These are phyloP conservation scores for Solea solea DNA, from an alignment of 2,113 vertebrate genomes.

Conservation along the genomic window DNA sequence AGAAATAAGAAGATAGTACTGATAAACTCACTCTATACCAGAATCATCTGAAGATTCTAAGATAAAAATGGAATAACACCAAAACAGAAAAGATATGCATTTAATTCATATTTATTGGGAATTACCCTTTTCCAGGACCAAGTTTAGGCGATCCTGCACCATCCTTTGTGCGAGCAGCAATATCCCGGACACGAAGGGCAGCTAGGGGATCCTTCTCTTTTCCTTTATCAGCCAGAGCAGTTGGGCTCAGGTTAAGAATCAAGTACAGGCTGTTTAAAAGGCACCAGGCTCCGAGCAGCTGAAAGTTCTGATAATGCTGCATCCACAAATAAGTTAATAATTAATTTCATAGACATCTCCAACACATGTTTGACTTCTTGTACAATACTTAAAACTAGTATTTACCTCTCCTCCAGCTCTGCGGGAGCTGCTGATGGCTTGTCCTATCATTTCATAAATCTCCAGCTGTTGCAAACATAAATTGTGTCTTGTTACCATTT, in stretches of 20 bases:
- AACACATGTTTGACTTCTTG: background rate
- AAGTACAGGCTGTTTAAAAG: constrained; percentile 97
- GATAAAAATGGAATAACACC: background rate
- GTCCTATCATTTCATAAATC: constrained; percentile 99
- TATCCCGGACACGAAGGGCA: constrained; percentile 94
- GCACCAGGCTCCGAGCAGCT: constrained; percentile 97
- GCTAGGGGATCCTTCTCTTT: constrained; percentile 98
- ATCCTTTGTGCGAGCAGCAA: constrained; percentile 93
- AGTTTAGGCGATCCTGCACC: constrained; percentile 96
- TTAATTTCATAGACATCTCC: background rate
- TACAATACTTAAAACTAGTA: background rate
- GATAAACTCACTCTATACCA: no score
- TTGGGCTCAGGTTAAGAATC: constrained; percentile 96
- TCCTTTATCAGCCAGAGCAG: constrained; percentile 96
- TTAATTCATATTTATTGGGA: constrained; percentile 1
- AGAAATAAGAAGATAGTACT: background rate
- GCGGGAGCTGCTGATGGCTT: constrained; percentile 94
- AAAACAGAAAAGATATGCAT: background rate
- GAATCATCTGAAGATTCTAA: background rate
- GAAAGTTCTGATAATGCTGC: constrained; percentile 99
- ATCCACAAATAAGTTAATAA: background rate
- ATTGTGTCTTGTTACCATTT: constrained; percentile 6
- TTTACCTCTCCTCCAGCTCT: constrained; percentile 96
- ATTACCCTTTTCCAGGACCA: constrained; percentile 95
- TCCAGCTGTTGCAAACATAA: constrained; percentile 86